Evolutionary conservation across 1,140 invertebrate genomes (phyloP), one percentile per base, ranked within the genome.

Genomic region (Phymastichus coffea): DNA sequence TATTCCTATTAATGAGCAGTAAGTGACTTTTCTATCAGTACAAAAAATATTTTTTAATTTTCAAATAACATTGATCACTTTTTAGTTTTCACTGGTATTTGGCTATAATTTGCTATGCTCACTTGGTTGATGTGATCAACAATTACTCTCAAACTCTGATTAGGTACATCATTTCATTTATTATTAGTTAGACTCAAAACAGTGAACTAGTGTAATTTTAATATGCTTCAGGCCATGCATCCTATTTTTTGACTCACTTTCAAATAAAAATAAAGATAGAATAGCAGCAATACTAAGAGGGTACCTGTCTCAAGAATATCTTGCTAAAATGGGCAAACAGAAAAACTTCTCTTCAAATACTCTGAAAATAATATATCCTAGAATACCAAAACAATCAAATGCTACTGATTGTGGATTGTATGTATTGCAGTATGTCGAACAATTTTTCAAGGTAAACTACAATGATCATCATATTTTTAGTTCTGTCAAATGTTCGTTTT

Each of bases 1-100:
- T 64, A 89, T 99, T 73, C 96, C 97, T 63, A 97, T 99, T 40
- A 97, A 98, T 83, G 94, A 98, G 84, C 92, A 94, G 86, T 94
- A 85, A 78, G 77, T 75, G 26, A 43, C 20, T 17, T 26, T n/a
- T 14, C 4, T 38, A 38, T 20, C 17, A 43, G 12, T 7, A 33
- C 12, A 43, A 19, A 4, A 19, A 43, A 43, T 22, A 43, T 6
- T 3, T n/a, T 19, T n/a, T 7, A 43, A 43, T 19, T 19, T 43
- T 43, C 14, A 43, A 44, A 7, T 44, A 23, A 44, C 6, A 19
- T 20, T 15, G 7, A 15, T 44, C 60, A 57, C 61, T 68, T 68
- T 80, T 77, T 63, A 88, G 86, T 67, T 81, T 82, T 30, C 97
- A 99, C 82, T 99, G 97, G 97, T 98, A 95, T 80, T 81, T 99